These are phyloP conservation scores for Heteronetta atricapilla DNA, from an alignment of 2,113 vertebrate genomes.

Conservation along the genomic window DNA sequence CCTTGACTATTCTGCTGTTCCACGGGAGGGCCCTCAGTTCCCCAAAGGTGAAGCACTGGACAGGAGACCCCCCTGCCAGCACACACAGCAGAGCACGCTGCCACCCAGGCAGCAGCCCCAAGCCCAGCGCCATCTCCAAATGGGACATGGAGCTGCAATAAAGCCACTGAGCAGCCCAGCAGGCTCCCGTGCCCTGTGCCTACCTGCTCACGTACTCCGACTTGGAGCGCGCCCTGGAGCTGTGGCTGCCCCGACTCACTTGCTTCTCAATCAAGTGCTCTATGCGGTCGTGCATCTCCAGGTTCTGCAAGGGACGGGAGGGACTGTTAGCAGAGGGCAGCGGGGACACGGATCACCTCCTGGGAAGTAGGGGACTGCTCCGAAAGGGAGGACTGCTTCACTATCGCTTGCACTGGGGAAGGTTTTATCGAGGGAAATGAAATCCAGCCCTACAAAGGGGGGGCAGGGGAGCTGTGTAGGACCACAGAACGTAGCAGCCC, in stretches of 20 bases:
- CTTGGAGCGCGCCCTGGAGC: slow-evolving; percentile 72
- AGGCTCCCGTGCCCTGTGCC: background rate
- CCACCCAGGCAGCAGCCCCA: background rate
- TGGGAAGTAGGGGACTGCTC: background rate
- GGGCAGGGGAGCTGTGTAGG: background rate
- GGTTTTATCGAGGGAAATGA: background rate
- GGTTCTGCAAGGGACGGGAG: slow-evolving; percentile 78
- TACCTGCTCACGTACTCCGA: slow-evolving; percentile 87
- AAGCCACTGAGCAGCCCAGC: accelerated
- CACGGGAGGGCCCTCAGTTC: background rate
- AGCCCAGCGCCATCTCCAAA: background rate
- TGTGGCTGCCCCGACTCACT: slow-evolving; percentile 70
- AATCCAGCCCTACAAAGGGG: background rate
- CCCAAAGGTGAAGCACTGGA: background rate
- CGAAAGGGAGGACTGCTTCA: background rate
- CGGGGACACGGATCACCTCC: background rate
- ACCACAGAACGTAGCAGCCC: background rate
- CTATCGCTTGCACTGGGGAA: background rate
- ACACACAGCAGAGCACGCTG: accelerated
- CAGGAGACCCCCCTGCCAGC: background rate
- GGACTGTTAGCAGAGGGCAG: accelerated
- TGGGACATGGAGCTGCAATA: accelerated
- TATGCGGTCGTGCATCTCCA: slow-evolving; percentile 92
- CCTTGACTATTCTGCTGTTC: background rate
- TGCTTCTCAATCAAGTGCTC: slow-evolving; percentile 88